Conservation (phyloP, 2,113 vertebrate species). For the Leptosomus discolor region DNA sequence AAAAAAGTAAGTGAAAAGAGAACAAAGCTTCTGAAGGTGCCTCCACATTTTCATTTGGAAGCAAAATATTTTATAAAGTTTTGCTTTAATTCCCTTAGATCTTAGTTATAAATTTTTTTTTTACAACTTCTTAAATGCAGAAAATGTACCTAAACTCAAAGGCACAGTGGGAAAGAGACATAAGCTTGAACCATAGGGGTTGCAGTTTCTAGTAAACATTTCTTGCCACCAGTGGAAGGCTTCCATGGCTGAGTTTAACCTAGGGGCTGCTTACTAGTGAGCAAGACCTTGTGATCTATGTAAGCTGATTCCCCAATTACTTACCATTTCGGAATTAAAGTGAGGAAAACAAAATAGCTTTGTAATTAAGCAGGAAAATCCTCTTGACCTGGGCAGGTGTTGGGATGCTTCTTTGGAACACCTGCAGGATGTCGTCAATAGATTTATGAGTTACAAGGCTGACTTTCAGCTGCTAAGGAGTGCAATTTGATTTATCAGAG, state of each 20-base stretch:
- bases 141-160: slow-evolving; percentile 43
- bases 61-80: slow-evolving; percentile 20
- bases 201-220: slow-evolving; percentile 7
- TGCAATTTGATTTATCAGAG: neutral
- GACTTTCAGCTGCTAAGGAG: neutral
- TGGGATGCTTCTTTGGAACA: neutral
- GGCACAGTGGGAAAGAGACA: slow-evolving; percentile 29
- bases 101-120: neutral
- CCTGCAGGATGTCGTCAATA: neutral
- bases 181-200: neutral
- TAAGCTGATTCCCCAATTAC: neutral
- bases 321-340: neutral
- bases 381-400: neutral
- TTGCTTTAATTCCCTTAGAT: slow-evolving; percentile 13
- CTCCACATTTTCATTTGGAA: neutral
- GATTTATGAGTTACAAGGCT: neutral
- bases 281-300: neutral
- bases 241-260: neutral
- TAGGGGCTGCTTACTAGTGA: neutral
- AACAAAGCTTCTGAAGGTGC: slow-evolving; percentile 18
- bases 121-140: slow-evolving; percentile 3
- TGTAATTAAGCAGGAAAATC: slow-evolving; percentile 20
- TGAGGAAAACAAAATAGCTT: neutral
- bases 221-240: neutral
- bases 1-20: neutral